Evolutionary conservation across 2,888 invertebrate species (phyloP), one percentile per base, ranked within the genome.

Genomic region (Nesidiocoris tenuis): DNA sequence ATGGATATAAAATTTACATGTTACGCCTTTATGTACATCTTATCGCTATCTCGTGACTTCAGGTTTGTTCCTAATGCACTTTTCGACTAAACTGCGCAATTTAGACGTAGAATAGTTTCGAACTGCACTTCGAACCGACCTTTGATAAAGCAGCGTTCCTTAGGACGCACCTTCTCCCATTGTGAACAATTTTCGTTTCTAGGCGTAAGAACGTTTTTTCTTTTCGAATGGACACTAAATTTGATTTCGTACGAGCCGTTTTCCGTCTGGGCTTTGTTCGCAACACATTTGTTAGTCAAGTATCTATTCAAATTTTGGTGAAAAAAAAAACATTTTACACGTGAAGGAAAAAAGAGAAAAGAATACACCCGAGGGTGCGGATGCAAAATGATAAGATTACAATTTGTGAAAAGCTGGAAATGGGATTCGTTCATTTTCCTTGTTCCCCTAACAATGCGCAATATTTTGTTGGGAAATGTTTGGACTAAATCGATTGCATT

Each of bases 121-220:
- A 39, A 39, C 39, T 39, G 12, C 39, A 7, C 39, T n/a, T 3
- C 39, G 39, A 39, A 39, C 39, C 12, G 39, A 39, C 39, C 12
- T 39, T 39, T 39, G 12, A 39, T 39, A 12, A 39, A 39, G 39
- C 19, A 65, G 65, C 65, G 65, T 65, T 65, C 65, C 65, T 18
- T 65, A 65, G 65, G 65, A 19, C 65, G 65, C 65, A 65, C 65
- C 39, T 39, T 39, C 12, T 39, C 39, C 39, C 12, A 3, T 39
- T 39, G 39, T 65, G n/a, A 23, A 24, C 7, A 18, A 64, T 65
- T 65, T 65, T 65, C 25, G 24, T 7, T 39, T 18, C 19, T 39
- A 39, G 18, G 19, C 39, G 12, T 65, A 65, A 65, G 65, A 17
- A 39, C n/a, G 39, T 25, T 2, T 12, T 65, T 65, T 39, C 39